Conservation (phyloP, 2,888 invertebrate genomes). For the Rosalia funebris region DNA sequence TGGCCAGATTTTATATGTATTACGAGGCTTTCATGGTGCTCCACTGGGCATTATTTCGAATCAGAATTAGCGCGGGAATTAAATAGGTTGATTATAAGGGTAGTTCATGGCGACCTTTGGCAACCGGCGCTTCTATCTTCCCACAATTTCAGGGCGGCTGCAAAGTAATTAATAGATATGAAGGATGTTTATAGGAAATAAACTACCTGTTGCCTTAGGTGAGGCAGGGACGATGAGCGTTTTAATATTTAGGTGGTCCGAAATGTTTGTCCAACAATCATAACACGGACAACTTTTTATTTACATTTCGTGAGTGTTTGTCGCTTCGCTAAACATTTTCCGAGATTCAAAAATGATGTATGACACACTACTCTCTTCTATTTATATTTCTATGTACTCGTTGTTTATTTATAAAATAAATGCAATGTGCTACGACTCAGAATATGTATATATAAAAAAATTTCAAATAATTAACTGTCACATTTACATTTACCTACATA, state of each 20-base stretch:
- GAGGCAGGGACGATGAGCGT: not conserved
- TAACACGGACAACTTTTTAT: no score
- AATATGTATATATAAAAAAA: no score
- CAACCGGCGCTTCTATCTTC: not conserved
- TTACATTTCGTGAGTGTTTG: no score
- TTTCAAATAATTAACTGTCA: no score
- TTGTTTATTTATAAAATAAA: no score
- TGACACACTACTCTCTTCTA: no score
- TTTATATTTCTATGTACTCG: no score
- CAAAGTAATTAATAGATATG: not conserved
- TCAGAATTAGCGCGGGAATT: not conserved
- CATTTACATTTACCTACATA: no score
- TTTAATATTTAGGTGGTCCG: not conserved
- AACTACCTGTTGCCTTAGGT: not conserved
- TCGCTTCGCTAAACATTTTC: no score
- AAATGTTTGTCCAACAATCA: not conserved
- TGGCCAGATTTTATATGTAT: not conserved
- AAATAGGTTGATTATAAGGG: not conserved
- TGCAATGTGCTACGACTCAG: no score
- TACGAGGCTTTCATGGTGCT: no score
- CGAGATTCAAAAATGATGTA: no score
- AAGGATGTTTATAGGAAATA: not conserved
- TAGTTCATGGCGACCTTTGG: conserved; percentile 1
- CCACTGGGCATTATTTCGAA: not conserved
- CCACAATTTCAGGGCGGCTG: not conserved